phyloP scores from a whole-genome alignment of 1,140 invertebrate species.

The Tetraneura akinire region DNA sequence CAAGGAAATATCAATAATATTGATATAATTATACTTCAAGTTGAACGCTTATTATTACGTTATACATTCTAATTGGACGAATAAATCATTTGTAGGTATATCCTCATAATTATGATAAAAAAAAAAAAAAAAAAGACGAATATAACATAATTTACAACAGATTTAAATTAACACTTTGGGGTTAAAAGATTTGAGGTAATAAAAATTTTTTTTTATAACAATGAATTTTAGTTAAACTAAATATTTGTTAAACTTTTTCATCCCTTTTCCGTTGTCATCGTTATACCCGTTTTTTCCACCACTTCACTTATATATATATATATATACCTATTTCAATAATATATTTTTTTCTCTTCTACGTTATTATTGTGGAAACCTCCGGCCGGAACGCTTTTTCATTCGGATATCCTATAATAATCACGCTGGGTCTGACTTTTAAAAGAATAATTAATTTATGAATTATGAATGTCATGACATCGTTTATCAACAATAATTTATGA shows the following conservation, averaged over 20 bases:
- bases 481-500: conserved; percentile 38
- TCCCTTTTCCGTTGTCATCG: background rate
- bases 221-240: conserved; percentile 2
- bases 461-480: conserved; percentile 24
- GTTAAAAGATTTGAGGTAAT: background rate
- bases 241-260: conserved; percentile 31
- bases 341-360: background rate
- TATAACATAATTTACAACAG: background rate
- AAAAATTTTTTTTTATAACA: background rate
- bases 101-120: no score
- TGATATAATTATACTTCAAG: no score
- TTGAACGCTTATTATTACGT: no score
- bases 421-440: conserved; percentile 29
- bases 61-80: no score
- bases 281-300: conserved; percentile 1
- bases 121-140: no score
- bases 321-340: conserved; percentile 36
- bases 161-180: conserved; percentile 17
- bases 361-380: conserved; percentile 23
- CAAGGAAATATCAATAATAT: no score
- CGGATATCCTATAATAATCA: conserved; percentile 49
- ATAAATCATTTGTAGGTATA: no score
- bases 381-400: conserved; percentile 35
- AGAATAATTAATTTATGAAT: conserved; percentile 39
- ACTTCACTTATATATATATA: conserved; percentile 32